phyloP scores from a whole-genome alignment of 2,113 vertebrate genomes.

The Anser brachyrhynchus region DNA sequence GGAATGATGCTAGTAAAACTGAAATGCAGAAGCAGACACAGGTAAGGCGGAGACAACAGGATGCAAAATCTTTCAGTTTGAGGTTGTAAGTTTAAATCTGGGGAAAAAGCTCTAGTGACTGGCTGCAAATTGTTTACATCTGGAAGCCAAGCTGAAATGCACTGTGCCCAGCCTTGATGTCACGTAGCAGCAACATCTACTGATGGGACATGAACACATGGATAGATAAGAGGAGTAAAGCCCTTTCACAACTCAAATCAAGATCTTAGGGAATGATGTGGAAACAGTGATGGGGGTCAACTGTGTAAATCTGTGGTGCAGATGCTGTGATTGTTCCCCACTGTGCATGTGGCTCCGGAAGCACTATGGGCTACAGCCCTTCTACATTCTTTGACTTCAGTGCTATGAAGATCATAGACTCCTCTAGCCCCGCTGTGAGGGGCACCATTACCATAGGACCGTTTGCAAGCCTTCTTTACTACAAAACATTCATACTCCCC shows the following conservation, averaged over 20 bases:
- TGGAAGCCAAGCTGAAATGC: background rate
- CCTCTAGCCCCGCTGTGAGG: background rate
- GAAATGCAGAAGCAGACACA: background rate
- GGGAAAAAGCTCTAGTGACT: background rate
- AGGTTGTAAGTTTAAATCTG: background rate
- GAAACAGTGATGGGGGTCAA: background rate
- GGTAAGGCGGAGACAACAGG: background rate
- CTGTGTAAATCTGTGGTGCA: background rate
- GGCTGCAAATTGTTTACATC: background rate
- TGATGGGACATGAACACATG: background rate
- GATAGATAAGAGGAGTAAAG: background rate
- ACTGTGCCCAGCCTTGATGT: background rate
- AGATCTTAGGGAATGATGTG: background rate
- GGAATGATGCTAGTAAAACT: background rate
- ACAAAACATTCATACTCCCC: background rate
- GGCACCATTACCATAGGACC: background rate
- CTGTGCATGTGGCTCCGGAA: fast-evolving
- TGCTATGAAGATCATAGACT: background rate
- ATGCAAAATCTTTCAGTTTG: background rate
- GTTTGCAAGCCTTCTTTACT: background rate
- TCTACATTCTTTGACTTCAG: background rate
- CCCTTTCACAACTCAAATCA: background rate
- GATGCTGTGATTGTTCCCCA: background rate
- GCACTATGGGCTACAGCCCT: background rate
- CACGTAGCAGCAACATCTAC: background rate